Evolutionary conservation across 2,113 vertebrate species (phyloP), one percentile per base, ranked within the genome.

Genomic region (Mustela nigripes): DNA sequence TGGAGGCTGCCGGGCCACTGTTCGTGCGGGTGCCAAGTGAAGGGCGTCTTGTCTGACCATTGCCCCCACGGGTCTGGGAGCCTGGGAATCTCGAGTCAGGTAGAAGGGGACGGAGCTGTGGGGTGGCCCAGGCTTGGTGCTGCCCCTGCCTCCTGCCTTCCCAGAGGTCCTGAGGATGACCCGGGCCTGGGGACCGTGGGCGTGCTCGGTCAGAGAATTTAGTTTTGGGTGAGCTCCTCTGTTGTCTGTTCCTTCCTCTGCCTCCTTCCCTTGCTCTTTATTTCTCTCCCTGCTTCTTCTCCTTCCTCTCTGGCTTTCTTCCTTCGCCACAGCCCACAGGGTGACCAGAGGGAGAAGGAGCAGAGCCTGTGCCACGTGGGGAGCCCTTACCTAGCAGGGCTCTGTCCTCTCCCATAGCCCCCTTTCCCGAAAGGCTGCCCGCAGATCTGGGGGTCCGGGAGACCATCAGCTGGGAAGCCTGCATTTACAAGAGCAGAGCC

Each of bases 1-100:
- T 56, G 63, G 65, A 19, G 11, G 16, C n/a, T 58, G 1, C 36
- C 11, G 2, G 62, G 62, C 26, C 26, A 3, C n/a, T 18, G 67
- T 76, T 26, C 26, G 2, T 18, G 42, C 0, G 0, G 12, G 28
- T 5, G 4, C 65, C 0, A 0, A 62, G 14, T 16, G 2, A 22
- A 8, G 10, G 45, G 19, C 15, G 3, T 58, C 26, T 63, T n/a
- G n/a, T 67, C 14, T 11, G 21, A 16, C 21, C 26, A 14, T 14
- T 2, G 1, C 19, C 48, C 16, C 31, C 36, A 3, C 0, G 7
- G 90, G 3, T 19, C 62, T 14, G 24, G 22, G 15, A 21, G 26
- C 19, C 42, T 1, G 28, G n/a, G 28, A 2, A 2, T 22, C 73
- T 63, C 1, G 4, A 1, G 5, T 36, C 53, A 11, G 15, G 5